Percentiles rank a stretch among this genome's conserved stretches.
Conservation (phyloP, 2,113 vertebrate genomes). For the Pristiophorus japonicus region DNA sequence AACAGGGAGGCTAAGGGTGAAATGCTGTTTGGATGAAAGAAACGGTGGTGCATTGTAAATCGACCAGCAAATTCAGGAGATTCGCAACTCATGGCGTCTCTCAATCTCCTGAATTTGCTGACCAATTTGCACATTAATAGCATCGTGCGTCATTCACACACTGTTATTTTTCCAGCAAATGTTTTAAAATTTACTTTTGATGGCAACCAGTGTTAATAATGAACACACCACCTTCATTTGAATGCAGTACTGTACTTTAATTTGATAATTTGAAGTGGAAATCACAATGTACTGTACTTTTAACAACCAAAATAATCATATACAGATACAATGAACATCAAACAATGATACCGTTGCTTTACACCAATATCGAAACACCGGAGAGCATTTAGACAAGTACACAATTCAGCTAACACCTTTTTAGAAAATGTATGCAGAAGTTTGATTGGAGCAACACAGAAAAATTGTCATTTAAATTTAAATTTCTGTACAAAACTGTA, state of each 20-base stretch:
- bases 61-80: background rate
- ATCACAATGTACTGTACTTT: slow-evolving; percentile 13
- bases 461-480: background rate
- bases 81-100: background rate
- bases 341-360: slow-evolving; percentile 19
- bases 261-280: slow-evolving; percentile 5
- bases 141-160: background rate
- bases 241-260: slow-evolving; percentile 23
- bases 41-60: background rate
- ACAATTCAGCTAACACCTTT: slow-evolving; percentile 17
- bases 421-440: background rate
- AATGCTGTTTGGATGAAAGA: background rate
- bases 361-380: background rate
- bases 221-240: background rate
- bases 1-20: background rate
- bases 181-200: background rate
- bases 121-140: background rate
- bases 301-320: background rate
- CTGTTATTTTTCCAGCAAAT: background rate
- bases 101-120: background rate
- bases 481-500: background rate
- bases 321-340: slow-evolving; percentile 18
- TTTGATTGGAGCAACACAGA: background rate
- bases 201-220: background rate
- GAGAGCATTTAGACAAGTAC: slow-evolving; percentile 19